Base-by-base conservation (phyloP, 2,888 invertebrate species). In the Phytoseiulus persimilis region DNA sequence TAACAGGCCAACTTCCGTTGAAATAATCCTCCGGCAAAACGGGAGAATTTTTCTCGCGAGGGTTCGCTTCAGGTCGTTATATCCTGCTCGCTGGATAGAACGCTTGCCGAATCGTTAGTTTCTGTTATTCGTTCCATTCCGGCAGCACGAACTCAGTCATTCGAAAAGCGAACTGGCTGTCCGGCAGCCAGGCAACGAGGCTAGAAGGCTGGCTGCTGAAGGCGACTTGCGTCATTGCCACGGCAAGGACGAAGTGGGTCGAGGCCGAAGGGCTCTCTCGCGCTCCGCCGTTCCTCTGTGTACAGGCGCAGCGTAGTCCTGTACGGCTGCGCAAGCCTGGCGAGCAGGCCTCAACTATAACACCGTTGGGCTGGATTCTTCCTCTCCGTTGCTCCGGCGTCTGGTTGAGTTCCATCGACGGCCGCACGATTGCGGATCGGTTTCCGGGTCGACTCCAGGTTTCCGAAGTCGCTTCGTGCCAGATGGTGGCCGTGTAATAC, bases 191-290 rank as follows among this genome's bases (percentile, higher is more conserved):
- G 65, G 23, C 65, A 28, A 65, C 39, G 39, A 65, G 65, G 65
- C 5, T 14, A 18, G 65, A 65, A 18, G 18, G 65, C 5, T 65
- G 65, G 65, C 39, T 39, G 39, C 39, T 39, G 39, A 39, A 39
- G 39, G 39, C 65, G 28, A 65, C 65, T 65, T 28, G 65, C 65
- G 65, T 65, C 65, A 65, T 65, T 65, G 65, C 65, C 65, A 65
- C 65, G 65, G 65, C 65, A 65, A 65, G 65, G 65, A 65, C 65
- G 65, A 65, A 65, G 65, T 65, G 65, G 65, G 65, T 65, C 65
- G 65, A 65, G 65, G 65, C 18, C 65, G 65, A 23, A 65, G 65
- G 65, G 65, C 65, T 28, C 65, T 28, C 65, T 65, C 65, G 65
- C 65, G 65, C 65, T 65, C 65, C 65, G 5, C 23, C 28, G 65